A percentile compares a stretch with the other conserved stretches of the same genome.
Evolutionary conservation across 1,140 invertebrate genomes (phyloP).

Genomic region (Drosophila lini): DNA sequence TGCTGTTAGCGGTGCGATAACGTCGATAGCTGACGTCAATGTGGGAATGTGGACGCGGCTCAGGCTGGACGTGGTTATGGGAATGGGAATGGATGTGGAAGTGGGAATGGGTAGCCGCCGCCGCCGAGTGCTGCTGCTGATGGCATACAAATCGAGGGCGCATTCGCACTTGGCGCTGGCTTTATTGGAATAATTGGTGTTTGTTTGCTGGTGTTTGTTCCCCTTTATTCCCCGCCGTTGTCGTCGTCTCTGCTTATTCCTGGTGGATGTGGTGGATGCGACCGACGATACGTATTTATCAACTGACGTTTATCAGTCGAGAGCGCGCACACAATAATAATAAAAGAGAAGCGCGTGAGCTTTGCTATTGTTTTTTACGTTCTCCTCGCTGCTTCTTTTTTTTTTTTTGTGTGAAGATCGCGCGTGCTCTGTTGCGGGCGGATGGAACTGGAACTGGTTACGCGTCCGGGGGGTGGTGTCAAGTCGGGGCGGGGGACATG

Average conservation of each 20-base stretch:
- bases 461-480: slow-evolving; percentile 4
- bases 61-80: slow-evolving; percentile 38
- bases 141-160: slow-evolving; percentile 79
- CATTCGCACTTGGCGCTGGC: slow-evolving; percentile 70
- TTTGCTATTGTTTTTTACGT: slow-evolving; percentile 45
- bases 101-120: slow-evolving; percentile 27
- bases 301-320: slow-evolving; percentile 70
- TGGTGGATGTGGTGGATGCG: slow-evolving; percentile 31
- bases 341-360: slow-evolving; percentile 69
- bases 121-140: slow-evolving; percentile 52
- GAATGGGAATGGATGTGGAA: slow-evolving; percentile 32
- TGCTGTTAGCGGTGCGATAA: slow-evolving; percentile 65
- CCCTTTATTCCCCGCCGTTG: neutral
- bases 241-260: neutral
- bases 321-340: slow-evolving; percentile 52
- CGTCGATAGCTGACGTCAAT: slow-evolving; percentile 63
- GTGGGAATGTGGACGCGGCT: slow-evolving; percentile 36
- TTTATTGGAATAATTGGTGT: slow-evolving; percentile 68
- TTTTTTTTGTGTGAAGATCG: slow-evolving; percentile 22
- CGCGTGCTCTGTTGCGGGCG: slow-evolving; percentile 59
- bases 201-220: slow-evolving; percentile 41
- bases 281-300: slow-evolving; percentile 58
- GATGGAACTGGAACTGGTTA: slow-evolving; percentile 49
- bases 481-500: slow-evolving; percentile 9
- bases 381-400: slow-evolving; percentile 3